Percentiles rank a stretch among this genome's conserved stretches.
phyloP scores from a whole-genome alignment of 2,888 invertebrate species.

The Vandiemenella viatica region DNA sequence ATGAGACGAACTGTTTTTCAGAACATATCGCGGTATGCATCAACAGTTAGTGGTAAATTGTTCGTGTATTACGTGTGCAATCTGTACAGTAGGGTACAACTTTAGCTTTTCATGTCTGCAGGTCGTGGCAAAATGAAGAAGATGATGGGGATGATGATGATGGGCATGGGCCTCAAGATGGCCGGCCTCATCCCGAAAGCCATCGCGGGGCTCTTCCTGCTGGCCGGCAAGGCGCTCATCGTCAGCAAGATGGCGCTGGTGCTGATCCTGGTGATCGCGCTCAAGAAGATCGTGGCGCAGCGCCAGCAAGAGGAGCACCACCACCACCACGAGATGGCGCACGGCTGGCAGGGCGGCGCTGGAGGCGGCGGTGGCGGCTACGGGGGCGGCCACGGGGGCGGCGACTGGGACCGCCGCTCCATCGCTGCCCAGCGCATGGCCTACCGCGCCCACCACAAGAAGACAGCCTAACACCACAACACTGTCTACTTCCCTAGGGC shows the following conservation, averaged over 20 bases:
- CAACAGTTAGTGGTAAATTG: no score
- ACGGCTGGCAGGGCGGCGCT: constrained; percentile 35
- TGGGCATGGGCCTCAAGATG: constrained; percentile 74
- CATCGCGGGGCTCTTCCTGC: constrained; percentile 61
- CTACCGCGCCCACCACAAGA: constrained; percentile 42
- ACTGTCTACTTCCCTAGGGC: no score
- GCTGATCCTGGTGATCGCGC: constrained; percentile 61
- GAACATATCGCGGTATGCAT: no score
- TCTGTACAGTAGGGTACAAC: no score
- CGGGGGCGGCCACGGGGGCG: constrained; percentile 32
- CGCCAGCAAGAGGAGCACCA: constrained; percentile 40
- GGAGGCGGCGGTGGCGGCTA: constrained; percentile 39
- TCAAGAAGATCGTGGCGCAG: constrained; percentile 63
- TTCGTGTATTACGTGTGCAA: no score
- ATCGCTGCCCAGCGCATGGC: constrained; percentile 46
- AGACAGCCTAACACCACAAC: no score
- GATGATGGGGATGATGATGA: constrained; percentile 85
- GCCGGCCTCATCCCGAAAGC: constrained; percentile 65
- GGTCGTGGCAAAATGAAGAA: constrained; percentile 77
- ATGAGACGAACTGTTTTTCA: no score
- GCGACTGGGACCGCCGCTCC: constrained; percentile 55
- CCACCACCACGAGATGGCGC: constrained; percentile 27
- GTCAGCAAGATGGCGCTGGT: constrained; percentile 67
- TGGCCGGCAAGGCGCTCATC: constrained; percentile 77
- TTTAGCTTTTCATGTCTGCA: no score